These are phyloP conservation scores for Lepetodrilus schrolli DNA, from an alignment of 2,888 invertebrate genomes.

Conservation along the genomic window DNA sequence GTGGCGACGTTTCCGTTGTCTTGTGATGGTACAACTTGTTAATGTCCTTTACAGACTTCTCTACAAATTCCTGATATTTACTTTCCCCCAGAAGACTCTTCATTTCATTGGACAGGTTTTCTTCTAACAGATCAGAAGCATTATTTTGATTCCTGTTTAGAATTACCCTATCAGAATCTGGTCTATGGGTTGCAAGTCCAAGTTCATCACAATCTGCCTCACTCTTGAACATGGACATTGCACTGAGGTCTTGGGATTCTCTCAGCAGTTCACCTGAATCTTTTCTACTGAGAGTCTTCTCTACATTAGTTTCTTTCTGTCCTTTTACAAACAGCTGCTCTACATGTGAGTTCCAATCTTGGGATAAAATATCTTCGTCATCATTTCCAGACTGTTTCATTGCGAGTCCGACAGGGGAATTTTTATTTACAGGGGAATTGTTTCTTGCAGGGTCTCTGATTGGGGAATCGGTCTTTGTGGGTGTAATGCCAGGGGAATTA, in stretches of 20 bases:
- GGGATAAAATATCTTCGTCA: neutral
- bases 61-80: constrained; percentile 57
- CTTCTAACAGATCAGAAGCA: neutral
- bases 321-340: neutral
- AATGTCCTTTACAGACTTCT: constrained; percentile 55
- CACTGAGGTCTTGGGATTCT: constrained; percentile 47
- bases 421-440: no score
- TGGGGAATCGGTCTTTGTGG: no score
- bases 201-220: constrained; percentile 45
- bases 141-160: neutral
- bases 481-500: no score
- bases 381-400: neutral
- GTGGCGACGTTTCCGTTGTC: constrained; percentile 8
- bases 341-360: constrained; percentile 27
- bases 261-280: constrained; percentile 22
- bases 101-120: constrained; percentile 23
- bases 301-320: neutral
- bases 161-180: constrained; percentile 43
- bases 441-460: no score
- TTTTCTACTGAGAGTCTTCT: neutral
- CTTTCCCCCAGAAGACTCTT: constrained; percentile 50
- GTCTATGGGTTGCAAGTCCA: constrained; percentile 63
- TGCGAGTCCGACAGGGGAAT: no score
- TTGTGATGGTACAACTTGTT: constrained; percentile 46
- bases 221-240: constrained; percentile 40